phyloP scores from a whole-genome alignment of 1,140 invertebrate species.

The Ectropis grisescens region DNA sequence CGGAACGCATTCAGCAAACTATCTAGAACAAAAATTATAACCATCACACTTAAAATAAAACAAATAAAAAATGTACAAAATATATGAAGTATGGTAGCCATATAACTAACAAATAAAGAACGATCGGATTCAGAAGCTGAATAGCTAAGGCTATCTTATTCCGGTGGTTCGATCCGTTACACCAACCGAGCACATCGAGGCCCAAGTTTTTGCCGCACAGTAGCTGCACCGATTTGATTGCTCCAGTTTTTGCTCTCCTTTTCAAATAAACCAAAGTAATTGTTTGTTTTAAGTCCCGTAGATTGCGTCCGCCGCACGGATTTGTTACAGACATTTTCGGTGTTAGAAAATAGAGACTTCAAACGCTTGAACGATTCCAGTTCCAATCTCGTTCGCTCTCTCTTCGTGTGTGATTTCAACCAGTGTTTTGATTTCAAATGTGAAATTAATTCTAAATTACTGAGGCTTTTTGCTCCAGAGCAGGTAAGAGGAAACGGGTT shows the following conservation, averaged over 20 bases:
- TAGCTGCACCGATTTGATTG: slow-evolving; percentile 59
- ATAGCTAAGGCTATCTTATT: slow-evolving; percentile 46
- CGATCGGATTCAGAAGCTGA: too few relatives aligned
- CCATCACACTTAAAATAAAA: too few relatives aligned
- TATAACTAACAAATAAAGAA: too few relatives aligned
- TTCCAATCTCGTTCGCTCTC: slow-evolving; percentile 10
- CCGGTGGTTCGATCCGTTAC: slow-evolving; percentile 22
- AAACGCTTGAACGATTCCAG: slow-evolving; percentile 31
- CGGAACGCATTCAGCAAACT: too few relatives aligned
- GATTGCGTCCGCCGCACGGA: slow-evolving; percentile 49
- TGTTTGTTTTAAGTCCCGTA: slow-evolving; percentile 64
- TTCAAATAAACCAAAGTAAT: slow-evolving; percentile 64
- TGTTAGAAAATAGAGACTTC: slow-evolving; percentile 54
- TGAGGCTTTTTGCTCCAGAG: slow-evolving; percentile 45
- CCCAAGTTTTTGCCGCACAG: slow-evolving; percentile 43
- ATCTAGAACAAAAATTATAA: too few relatives aligned
- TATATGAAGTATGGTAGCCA: too few relatives aligned
- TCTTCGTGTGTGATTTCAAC: slow-evolving; percentile 5
- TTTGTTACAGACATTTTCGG: slow-evolving; percentile 57
- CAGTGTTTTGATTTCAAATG: slow-evolving; percentile 32
- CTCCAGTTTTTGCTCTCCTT: slow-evolving; percentile 52
- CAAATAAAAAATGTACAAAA: too few relatives aligned
- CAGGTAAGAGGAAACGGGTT: slow-evolving; percentile 63
- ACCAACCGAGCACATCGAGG: slow-evolving; percentile 23
- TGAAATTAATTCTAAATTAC: slow-evolving; percentile 57